Evolutionary conservation across 2,888 invertebrate species (phyloP).

Genomic region (Himalopsyche kuldschensis): DNA sequence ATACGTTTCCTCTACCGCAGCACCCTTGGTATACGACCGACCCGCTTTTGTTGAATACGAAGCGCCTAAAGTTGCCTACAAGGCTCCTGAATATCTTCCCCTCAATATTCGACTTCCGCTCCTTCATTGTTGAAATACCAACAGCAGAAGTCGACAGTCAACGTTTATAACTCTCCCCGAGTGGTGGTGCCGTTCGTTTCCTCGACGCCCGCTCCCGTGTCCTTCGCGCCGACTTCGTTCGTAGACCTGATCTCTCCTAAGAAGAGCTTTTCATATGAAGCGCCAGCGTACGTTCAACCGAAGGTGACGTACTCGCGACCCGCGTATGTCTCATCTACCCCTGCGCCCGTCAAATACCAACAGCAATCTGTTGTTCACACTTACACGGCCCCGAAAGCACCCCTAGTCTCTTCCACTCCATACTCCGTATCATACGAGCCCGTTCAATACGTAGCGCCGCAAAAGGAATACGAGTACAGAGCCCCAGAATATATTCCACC

Average conservation of each 20-base stretch:
- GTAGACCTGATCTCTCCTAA: constrained; percentile 8
- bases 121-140: constrained; percentile 20
- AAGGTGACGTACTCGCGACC: constrained; percentile 36
- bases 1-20: constrained; percentile 23
- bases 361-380: constrained; percentile 36
- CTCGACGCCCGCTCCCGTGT: not conserved
- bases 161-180: constrained; percentile 32
- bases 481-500: constrained; percentile 13
- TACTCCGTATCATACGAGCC: constrained; percentile 7
- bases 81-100: constrained; percentile 45
- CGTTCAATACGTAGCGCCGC: not conserved
- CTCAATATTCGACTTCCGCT: constrained; percentile 44
- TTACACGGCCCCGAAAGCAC: constrained; percentile 26
- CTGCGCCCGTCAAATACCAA: constrained; percentile 31
- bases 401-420: constrained; percentile 9
- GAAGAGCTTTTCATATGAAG: constrained; percentile 11
- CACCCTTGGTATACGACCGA: constrained; percentile 23
- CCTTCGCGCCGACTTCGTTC: not conserved
- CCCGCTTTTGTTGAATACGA: constrained; percentile 11
- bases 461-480: not conserved
- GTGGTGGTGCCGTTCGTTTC: constrained; percentile 7
- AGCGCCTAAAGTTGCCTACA: constrained; percentile 40
- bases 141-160: constrained; percentile 33
- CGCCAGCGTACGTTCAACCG: constrained; percentile 43
- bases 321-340: constrained; percentile 43